Evolutionary conservation across 2,888 invertebrate species (phyloP).

Genomic region (Andrena praecox): DNA sequence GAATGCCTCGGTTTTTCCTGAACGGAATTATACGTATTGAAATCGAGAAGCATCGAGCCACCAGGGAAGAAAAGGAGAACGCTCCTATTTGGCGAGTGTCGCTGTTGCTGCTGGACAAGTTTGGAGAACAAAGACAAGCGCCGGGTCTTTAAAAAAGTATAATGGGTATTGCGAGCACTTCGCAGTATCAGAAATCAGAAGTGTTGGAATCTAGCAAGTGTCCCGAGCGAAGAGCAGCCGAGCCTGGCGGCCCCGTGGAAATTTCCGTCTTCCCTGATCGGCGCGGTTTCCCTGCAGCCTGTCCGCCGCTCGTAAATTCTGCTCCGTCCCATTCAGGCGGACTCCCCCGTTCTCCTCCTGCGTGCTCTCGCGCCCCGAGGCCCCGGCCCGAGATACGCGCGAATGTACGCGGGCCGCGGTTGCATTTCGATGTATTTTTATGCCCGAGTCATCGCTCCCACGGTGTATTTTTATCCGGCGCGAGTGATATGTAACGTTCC

Average conservation of each 20-base stretch:
- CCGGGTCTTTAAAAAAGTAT: too few species aligned
- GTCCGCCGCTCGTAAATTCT: constrained; percentile 72
- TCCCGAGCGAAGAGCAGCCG: background rate
- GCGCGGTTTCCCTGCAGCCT: constrained; percentile 35
- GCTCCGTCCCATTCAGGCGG: constrained; percentile 74
- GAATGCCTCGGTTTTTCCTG: background rate
- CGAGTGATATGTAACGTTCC: constrained; percentile 77
- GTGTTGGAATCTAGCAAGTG: background rate
- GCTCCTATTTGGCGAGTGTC: too few species aligned
- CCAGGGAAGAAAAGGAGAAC: too few species aligned
- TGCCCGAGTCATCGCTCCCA: constrained; percentile 84
- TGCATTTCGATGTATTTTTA: constrained; percentile 84
- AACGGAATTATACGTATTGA: constrained; percentile 15
- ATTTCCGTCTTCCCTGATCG: constrained; percentile 54
- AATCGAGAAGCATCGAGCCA: background rate
- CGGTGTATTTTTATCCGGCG: constrained; percentile 83
- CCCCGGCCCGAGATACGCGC: constrained; percentile 62
- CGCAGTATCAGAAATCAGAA: too few species aligned
- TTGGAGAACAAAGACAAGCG: too few species aligned
- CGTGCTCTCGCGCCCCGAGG: constrained; percentile 57
- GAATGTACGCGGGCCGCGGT: constrained; percentile 67
- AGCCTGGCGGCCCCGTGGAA: constrained; percentile 36
- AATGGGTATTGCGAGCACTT: too few species aligned
- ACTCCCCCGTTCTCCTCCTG: constrained; percentile 53
- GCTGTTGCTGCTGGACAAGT: too few species aligned